These are phyloP conservation scores for Sylvia borin DNA, from an alignment of 2,797 vertebrate genomes.

Conservation along the genomic window DNA sequence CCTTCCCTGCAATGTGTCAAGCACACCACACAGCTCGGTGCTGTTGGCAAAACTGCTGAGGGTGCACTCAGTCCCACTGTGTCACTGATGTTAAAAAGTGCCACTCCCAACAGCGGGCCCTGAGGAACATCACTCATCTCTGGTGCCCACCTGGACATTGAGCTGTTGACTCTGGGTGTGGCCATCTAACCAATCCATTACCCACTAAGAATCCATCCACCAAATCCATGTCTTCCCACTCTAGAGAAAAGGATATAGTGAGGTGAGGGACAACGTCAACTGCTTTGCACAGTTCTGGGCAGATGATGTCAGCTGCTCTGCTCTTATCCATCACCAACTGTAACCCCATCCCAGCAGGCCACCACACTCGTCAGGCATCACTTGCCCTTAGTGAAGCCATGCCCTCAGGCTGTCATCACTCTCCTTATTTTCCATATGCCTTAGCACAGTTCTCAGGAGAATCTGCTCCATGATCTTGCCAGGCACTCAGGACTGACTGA, in stretches of 20 bases:
- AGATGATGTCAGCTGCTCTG: neutral
- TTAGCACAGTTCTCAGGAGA: neutral
- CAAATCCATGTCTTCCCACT: neutral
- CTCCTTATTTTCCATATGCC: neutral
- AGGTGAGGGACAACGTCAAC: neutral
- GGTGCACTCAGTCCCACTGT: neutral
- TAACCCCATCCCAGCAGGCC: neutral
- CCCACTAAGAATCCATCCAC: rapidly evolving
- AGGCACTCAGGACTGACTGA: neutral
- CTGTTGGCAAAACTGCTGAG: neutral
- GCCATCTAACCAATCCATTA: neutral
- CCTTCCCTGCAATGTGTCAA: neutral
- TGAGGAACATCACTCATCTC: neutral
- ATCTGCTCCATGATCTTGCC: neutral
- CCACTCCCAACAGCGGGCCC: neutral
- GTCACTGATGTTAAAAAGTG: no score
- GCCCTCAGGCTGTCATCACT: neutral
- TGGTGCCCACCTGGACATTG: neutral
- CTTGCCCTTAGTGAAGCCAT: neutral
- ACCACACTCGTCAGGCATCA: neutral
- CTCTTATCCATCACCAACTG: neutral
- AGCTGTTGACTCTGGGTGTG: neutral
- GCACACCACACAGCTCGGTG: rapidly evolving
- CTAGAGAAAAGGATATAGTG: neutral
- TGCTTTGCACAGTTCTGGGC: neutral